phyloP scores from a whole-genome alignment of 2,113 vertebrate species.

The Columba livia region DNA sequence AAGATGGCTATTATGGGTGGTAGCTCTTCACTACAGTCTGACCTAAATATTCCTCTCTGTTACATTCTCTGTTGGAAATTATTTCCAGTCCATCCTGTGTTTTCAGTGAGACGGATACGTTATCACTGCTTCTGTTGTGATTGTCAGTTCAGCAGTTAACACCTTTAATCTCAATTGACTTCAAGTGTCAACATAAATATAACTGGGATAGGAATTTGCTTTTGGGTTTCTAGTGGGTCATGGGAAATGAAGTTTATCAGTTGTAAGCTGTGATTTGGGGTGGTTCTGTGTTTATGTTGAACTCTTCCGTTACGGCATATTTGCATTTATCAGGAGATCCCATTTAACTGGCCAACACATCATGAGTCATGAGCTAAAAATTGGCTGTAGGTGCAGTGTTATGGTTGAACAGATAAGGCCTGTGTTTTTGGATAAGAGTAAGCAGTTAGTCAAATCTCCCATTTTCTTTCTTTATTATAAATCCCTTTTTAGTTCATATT shows the following conservation, averaged over 20 bases:
- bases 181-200: background rate
- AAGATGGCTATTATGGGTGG: background rate
- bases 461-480: background rate
- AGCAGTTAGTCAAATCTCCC: background rate
- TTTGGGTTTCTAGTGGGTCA: background rate
- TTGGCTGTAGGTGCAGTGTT: background rate
- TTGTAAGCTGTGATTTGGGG: background rate
- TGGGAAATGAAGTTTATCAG: background rate
- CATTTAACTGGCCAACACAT: background rate
- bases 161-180: background rate
- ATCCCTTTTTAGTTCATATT: background rate
- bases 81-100: background rate
- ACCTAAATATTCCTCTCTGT: background rate
- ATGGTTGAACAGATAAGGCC: background rate
- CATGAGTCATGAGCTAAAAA: background rate
- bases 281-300: background rate
- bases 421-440: background rate
- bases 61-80: background rate
- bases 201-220: background rate
- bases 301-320: background rate
- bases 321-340: background rate
- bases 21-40: background rate
- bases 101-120: background rate
- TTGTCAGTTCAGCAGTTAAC: background rate
- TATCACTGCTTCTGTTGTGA: background rate